These are phyloP conservation scores for Bubo bubo DNA, from an alignment of 2,113 vertebrate species.

Conservation along the genomic window DNA sequence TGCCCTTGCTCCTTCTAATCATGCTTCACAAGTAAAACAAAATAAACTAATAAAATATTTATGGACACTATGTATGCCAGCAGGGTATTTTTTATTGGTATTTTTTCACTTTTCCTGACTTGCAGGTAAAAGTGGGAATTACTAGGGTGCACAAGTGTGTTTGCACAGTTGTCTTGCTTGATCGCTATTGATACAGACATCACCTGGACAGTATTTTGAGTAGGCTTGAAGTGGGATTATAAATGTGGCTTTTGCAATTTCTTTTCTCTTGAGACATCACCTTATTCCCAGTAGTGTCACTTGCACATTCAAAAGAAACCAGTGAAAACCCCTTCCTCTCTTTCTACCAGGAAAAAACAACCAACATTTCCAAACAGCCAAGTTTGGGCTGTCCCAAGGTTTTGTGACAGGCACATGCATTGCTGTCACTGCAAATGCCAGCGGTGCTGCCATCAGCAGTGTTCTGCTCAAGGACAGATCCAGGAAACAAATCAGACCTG, in stretches of 20 bases:
- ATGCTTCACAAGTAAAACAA: background rate
- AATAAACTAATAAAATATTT: background rate
- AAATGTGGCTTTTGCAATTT: background rate
- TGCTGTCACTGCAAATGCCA: background rate
- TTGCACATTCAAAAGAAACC: background rate
- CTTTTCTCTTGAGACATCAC: background rate
- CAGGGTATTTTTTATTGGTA: accelerated
- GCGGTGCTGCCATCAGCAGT: background rate
- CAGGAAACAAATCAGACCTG: background rate
- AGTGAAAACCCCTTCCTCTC: background rate
- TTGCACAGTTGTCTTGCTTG: background rate
- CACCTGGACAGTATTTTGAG: background rate
- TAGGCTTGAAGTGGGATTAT: background rate
- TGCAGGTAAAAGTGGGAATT: background rate
- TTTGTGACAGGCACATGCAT: background rate
- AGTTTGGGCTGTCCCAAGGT: background rate
- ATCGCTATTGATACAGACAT: background rate
- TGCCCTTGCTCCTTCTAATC: background rate
- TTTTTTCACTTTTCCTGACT: background rate
- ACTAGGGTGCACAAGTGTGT: background rate
- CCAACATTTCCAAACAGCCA: background rate
- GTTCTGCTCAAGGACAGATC: background rate
- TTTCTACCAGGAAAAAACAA: background rate
- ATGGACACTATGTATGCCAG: background rate
- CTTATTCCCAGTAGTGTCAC: background rate